Evolutionary conservation across 1,140 invertebrate species (phyloP).

Genomic region (Diorhabda sublineata): DNA sequence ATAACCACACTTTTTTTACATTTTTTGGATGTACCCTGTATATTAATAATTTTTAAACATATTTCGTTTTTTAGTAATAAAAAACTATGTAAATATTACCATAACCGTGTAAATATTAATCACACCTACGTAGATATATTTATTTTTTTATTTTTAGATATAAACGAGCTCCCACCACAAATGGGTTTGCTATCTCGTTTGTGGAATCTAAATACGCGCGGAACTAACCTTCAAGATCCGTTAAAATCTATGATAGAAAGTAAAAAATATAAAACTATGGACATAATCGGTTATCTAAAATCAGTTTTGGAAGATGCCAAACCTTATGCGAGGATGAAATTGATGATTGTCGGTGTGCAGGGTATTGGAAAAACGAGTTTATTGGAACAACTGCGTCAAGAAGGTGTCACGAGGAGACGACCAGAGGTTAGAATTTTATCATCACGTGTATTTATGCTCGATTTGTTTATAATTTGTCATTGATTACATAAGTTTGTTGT

Average conservation of each 20-base stretch:
- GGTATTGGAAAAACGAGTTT: conserved; percentile 93
- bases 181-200: conserved; percentile 89
- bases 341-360: conserved; percentile 96
- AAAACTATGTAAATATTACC: neutral
- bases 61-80: neutral
- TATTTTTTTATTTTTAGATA: conserved; percentile 52
- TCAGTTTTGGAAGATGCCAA: conserved; percentile 85
- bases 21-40: neutral
- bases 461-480: no score
- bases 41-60: neutral
- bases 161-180: conserved; percentile 85
- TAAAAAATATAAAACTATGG: conserved; percentile 93
- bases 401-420: conserved; percentile 74
- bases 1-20: neutral
- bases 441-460: neutral
- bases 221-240: conserved; percentile 84
- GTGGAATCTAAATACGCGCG: conserved; percentile 93
- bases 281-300: conserved; percentile 93
- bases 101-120: neutral
- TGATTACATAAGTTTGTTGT: no score
- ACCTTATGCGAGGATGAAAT: conserved; percentile 92
- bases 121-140: neutral
- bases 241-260: conserved; percentile 88
- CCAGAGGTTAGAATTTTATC: conserved; percentile 59
- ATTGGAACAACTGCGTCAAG: conserved; percentile 80